phyloP scores from a whole-genome alignment of 2,888 invertebrate species.

The Seladonia tumulorum region DNA sequence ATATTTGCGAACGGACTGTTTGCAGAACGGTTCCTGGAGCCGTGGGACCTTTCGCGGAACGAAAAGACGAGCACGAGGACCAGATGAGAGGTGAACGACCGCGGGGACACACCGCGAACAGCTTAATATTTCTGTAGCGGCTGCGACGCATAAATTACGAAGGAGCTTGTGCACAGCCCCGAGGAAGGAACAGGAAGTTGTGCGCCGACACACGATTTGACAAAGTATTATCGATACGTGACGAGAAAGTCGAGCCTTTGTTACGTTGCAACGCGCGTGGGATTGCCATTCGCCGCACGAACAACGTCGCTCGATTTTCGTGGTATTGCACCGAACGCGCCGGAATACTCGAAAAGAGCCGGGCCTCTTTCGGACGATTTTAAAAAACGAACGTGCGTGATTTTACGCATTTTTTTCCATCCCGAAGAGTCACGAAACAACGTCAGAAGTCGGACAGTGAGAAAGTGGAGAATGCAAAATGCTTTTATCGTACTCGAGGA shows the following conservation, averaged over 20 bases:
- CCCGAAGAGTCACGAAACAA: not conserved
- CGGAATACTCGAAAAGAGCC: not conserved
- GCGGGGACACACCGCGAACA: conserved; percentile 14
- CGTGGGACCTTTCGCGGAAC: not conserved
- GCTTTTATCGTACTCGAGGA: too few relatives aligned
- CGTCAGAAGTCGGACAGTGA: not conserved
- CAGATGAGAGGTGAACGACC: conserved; percentile 50
- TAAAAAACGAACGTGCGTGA: conserved; percentile 32
- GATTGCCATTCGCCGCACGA: conserved; percentile 69
- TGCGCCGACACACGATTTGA: conserved; percentile 65
- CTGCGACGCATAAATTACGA: conserved; percentile 57
- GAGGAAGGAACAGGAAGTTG: conserved; percentile 69
- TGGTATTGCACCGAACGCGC: conserved; percentile 24
- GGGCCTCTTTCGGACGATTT: not conserved
- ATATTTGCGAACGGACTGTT: not conserved
- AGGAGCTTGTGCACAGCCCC: conserved; percentile 23
- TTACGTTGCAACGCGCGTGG: conserved; percentile 65
- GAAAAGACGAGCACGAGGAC: not conserved
- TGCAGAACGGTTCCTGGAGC: not conserved
- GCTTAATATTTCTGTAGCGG: conserved; percentile 52
- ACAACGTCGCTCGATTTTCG: conserved; percentile 53
- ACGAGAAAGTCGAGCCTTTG: conserved; percentile 72
- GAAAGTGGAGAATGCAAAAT: not conserved
- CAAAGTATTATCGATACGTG: conserved; percentile 74
- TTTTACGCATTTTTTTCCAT: not conserved